These are phyloP conservation scores for Mus pahari DNA, from an alignment of 2,113 vertebrate species.

Conservation along the genomic window DNA sequence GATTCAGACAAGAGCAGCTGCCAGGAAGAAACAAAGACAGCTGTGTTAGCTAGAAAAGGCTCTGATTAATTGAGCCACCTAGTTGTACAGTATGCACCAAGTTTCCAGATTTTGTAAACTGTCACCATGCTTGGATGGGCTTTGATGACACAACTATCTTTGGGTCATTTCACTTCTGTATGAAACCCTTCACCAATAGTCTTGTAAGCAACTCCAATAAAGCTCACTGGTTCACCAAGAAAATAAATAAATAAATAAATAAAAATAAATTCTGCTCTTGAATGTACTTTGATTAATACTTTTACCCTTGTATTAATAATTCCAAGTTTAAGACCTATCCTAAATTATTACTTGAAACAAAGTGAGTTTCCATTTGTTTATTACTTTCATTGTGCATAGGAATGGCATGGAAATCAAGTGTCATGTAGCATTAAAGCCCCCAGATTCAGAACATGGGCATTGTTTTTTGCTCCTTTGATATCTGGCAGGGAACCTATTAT, in stretches of 20 bases:
- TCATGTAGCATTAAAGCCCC: not conserved
- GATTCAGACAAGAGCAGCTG: not conserved
- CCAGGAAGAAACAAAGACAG: not conserved
- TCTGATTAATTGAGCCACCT: not conserved
- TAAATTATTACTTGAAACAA: not conserved
- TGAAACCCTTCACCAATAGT: not conserved
- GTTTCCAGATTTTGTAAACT: not conserved
- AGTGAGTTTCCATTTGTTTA: not conserved
- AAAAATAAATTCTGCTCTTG: not conserved
- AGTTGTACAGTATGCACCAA: no score
- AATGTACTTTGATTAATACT: not conserved
- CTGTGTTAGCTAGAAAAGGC: not conserved
- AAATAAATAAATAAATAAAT: no score
- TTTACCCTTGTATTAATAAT: not conserved
- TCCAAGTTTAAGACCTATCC: not conserved
- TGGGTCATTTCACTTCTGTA: not conserved
- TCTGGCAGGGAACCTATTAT: not conserved
- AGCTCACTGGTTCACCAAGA: not conserved
- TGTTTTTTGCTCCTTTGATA: not conserved
- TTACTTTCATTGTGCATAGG: not conserved
- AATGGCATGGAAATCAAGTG: no score
- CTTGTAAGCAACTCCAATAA: not conserved
- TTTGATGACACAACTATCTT: not conserved
- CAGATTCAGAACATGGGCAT: not conserved
- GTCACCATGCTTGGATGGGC: not conserved